Evolutionary conservation across 2,888 invertebrate genomes (phyloP).

Genomic region (Ceramica pisi): DNA sequence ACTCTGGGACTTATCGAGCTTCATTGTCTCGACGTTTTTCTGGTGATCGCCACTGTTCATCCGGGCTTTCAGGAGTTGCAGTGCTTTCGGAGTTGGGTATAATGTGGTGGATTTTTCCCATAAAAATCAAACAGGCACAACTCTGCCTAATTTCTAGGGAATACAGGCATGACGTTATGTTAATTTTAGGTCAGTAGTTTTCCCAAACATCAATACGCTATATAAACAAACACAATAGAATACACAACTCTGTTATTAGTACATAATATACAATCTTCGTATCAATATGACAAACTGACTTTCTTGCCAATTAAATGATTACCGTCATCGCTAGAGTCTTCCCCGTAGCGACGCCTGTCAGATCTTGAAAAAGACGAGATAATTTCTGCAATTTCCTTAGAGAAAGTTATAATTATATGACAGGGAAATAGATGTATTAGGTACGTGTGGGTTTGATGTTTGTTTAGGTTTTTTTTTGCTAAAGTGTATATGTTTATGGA

Average conservation of each 20-base stretch:
- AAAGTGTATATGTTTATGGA: not conserved
- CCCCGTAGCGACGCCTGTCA: slow-evolving; percentile 43
- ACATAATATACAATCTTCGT: slow-evolving; percentile 48
- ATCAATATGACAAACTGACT: slow-evolving; percentile 57
- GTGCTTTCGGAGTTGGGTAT: too few species aligned
- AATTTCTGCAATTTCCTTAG: slow-evolving; percentile 71
- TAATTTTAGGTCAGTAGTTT: not conserved
- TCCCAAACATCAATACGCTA: not conserved
- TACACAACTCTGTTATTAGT: slow-evolving; percentile 9
- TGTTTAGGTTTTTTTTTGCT: slow-evolving; percentile 34
- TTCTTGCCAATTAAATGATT: slow-evolving; percentile 61
- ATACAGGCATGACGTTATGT: too few species aligned
- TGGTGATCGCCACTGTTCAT: too few species aligned
- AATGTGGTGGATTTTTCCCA: too few species aligned
- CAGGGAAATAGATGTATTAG: slow-evolving; percentile 60
- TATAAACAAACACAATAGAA: slow-evolving; percentile 31
- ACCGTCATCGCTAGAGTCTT: slow-evolving; percentile 40
- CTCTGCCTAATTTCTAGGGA: too few species aligned
- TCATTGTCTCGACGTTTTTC: too few species aligned
- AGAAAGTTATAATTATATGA: slow-evolving; percentile 70
- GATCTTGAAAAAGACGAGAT: slow-evolving; percentile 63
- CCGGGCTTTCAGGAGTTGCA: too few species aligned
- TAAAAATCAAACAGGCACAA: too few species aligned
- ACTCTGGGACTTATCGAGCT: too few species aligned
- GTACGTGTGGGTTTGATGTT: slow-evolving; percentile 38